Evolutionary conservation across 2,888 invertebrate genomes (phyloP).

Genomic region (Hymenopus coronatus): DNA sequence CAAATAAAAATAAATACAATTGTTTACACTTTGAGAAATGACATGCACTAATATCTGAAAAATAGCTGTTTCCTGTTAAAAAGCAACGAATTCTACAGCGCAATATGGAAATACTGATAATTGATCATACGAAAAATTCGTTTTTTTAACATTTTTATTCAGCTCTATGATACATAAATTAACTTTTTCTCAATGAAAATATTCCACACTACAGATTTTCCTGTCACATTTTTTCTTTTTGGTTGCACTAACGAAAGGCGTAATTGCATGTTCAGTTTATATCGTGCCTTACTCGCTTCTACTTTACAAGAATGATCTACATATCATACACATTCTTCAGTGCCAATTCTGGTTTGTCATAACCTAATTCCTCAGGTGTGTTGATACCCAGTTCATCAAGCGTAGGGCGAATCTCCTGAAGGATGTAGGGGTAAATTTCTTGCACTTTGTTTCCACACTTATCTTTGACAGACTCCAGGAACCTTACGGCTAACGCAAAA

Average conservation of each 20-base stretch:
- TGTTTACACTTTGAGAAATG: too few relatives aligned
- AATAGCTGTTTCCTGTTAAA: too few relatives aligned
- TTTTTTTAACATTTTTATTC: not conserved
- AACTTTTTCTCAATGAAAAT: not conserved
- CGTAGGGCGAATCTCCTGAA: slow-evolving; percentile 89
- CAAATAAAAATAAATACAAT: too few relatives aligned
- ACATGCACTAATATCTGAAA: too few relatives aligned
- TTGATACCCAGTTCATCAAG: slow-evolving; percentile 89
- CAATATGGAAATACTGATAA: not conserved
- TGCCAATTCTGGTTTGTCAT: slow-evolving; percentile 94
- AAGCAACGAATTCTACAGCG: too few relatives aligned
- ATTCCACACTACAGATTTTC: slow-evolving; percentile 2
- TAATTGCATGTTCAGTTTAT: not conserved
- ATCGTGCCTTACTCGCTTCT: not conserved
- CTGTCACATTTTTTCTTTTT: not conserved
- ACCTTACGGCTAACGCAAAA: slow-evolving; percentile 87
- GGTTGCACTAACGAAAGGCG: not conserved
- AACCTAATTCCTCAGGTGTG: slow-evolving; percentile 94
- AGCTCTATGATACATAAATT: not conserved
- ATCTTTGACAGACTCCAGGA: slow-evolving; percentile 85
- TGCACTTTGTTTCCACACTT: slow-evolving; percentile 76
- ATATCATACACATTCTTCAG: slow-evolving; percentile 71
- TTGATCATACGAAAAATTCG: not conserved
- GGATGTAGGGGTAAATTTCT: slow-evolving; percentile 81
- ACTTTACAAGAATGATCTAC: slow-evolving; percentile 25